Percentiles rank a stretch among this genome's conserved stretches.
Conservation (phyloP, 2,113 vertebrate species). For the Acrocephalus kingi region DNA sequence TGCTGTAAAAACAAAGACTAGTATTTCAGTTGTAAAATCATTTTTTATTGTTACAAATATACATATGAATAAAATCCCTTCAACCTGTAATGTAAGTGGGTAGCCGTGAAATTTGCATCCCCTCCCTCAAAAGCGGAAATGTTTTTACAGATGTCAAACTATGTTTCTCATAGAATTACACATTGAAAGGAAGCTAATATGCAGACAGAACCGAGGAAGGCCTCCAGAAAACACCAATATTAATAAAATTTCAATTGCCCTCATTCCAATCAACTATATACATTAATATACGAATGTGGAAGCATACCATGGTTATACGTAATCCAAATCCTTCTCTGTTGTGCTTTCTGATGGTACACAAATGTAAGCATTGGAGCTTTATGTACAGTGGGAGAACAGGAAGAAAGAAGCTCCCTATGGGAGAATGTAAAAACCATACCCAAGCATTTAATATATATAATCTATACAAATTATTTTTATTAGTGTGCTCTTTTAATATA, state of each 20-base stretch:
- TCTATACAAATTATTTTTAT: conserved; percentile 83
- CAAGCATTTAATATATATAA: conserved; percentile 81
- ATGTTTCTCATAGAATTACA: conserved; percentile 67
- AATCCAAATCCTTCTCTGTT: conserved; percentile 42
- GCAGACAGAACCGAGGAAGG: conserved; percentile 72
- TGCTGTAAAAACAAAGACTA: not conserved
- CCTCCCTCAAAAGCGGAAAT: conserved; percentile 46
- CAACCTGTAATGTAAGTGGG: conserved; percentile 75
- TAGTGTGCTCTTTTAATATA: conserved; percentile 84
- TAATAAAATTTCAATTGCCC: conserved; percentile 66
- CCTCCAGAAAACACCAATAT: conserved; percentile 71
- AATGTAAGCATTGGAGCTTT: conserved; percentile 62
- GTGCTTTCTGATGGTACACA: conserved; percentile 55
- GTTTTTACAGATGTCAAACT: conserved; percentile 73
- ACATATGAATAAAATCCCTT: conserved; percentile 85
- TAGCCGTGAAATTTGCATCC: conserved; percentile 70
- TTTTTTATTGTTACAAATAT: conserved; percentile 93
- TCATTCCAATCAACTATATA: conserved; percentile 72
- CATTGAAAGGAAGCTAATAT: conserved; percentile 74
- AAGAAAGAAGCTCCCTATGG: conserved; percentile 72
- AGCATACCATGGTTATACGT: conserved; percentile 31
- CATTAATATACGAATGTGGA: conserved; percentile 53
- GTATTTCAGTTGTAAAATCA: conserved; percentile 83
- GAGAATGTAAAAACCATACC: conserved; percentile 79
- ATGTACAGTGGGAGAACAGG: conserved; percentile 67